Conservation (phyloP, 2,113 vertebrate species). For the Odontesthes bonariensis region DNA sequence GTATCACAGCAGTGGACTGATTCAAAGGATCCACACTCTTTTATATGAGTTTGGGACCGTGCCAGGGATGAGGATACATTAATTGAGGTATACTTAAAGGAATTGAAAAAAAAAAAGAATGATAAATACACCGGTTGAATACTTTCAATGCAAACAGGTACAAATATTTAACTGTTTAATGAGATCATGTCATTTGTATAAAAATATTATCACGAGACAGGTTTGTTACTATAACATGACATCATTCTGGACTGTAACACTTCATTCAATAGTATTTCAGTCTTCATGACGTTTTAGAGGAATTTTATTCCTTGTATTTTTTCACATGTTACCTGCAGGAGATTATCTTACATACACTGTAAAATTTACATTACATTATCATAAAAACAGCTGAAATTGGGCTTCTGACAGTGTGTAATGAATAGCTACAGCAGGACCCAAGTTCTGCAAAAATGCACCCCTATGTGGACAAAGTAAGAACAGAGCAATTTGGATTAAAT, state of each 20-base stretch:
- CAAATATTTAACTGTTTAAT: conserved; percentile 18
- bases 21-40: conserved; percentile 60
- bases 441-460: conserved; percentile 73
- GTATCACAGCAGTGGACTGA: conserved; percentile 66
- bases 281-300: too few relatives aligned
- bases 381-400: conserved; percentile 2
- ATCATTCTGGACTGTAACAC: not conserved
- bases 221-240: conserved; percentile 2
- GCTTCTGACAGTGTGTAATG: conserved; percentile 15
- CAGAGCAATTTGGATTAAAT: conserved; percentile 46
- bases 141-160: conserved; percentile 37
- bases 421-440: conserved; percentile 30
- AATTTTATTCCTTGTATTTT: not conserved
- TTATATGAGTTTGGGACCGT: conserved; percentile 50
- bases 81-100: conserved; percentile 29
- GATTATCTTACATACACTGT: not conserved
- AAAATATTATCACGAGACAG: not conserved
- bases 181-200: not conserved
- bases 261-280: too few relatives aligned
- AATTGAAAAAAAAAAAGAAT: not conserved
- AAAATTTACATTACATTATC: not conserved
- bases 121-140: conserved; percentile 23
- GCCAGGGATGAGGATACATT: conserved; percentile 61
- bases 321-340: not conserved
- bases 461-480: conserved; percentile 76